Evolutionary conservation across 2,888 invertebrate species (phyloP).

Genomic region (Neria commutata): DNA sequence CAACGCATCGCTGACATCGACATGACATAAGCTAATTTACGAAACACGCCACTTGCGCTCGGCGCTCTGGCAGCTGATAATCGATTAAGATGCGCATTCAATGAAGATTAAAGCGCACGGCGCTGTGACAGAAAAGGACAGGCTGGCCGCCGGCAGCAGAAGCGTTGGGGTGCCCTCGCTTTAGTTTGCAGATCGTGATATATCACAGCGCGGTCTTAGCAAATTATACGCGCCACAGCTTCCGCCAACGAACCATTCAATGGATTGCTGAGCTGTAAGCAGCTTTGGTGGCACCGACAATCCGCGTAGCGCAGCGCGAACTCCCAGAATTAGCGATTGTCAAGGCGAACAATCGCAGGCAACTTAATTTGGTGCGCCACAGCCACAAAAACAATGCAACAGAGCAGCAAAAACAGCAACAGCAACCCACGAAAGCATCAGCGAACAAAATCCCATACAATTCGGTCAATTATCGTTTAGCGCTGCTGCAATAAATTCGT

Average conservation of each 20-base stretch:
- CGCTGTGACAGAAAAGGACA: neutral
- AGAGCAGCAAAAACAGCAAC: neutral
- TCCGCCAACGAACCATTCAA: constrained; percentile 7
- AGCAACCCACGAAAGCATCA: neutral
- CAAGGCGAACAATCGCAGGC: constrained; percentile 22
- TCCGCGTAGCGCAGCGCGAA: constrained; percentile 5
- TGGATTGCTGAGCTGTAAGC: constrained; percentile 36
- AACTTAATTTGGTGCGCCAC: constrained; percentile 36
- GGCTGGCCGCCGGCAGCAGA: neutral
- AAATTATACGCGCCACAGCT: constrained; percentile 32
- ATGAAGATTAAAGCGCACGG: constrained; percentile 7
- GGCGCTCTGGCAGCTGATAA: constrained; percentile 37
- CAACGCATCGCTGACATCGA: constrained; percentile 34
- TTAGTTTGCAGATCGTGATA: constrained; percentile 52
- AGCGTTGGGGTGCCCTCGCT: neutral
- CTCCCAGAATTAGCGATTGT: constrained; percentile 15
- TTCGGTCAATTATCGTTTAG: constrained; percentile 51
- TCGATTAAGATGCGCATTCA: constrained; percentile 47
- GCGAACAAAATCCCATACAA: neutral
- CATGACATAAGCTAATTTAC: constrained; percentile 54
- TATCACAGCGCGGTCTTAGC: constrained; percentile 43
- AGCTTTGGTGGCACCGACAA: constrained; percentile 22
- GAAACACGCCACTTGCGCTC: constrained; percentile 41
- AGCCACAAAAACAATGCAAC: neutral
- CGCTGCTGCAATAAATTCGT: constrained; percentile 60